Percentiles rank a stretch among this genome's conserved stretches.
Conservation (phyloP, 2,888 invertebrate species). For the Standfussiana lucernea region DNA sequence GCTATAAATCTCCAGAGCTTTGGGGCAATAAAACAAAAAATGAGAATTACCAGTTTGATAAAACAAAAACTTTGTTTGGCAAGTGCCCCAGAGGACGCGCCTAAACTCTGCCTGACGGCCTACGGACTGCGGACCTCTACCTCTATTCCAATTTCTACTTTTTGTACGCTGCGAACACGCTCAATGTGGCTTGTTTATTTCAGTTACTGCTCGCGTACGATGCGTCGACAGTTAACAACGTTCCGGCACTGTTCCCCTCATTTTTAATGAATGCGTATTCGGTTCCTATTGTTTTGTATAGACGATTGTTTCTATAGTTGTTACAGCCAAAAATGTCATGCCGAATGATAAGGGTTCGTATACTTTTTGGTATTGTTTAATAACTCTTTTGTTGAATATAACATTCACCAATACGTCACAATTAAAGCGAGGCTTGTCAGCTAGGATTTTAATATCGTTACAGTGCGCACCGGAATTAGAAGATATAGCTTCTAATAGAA, state of each 20-base stretch:
- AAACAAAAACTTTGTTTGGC: conserved; percentile 88
- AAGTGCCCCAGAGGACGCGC: conserved; percentile 82
- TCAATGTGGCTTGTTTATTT: conserved; percentile 69
- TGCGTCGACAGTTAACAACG: conserved; percentile 35
- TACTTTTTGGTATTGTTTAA: conserved; percentile 13
- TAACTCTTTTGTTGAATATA: conserved; percentile 15
- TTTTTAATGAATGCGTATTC: conserved; percentile 42
- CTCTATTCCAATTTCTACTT: conserved; percentile 78
- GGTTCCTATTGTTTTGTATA: conserved; percentile 40
- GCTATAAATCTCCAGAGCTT: conserved; percentile 87
- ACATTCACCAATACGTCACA: conserved; percentile 25
- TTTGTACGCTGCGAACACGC: conserved; percentile 70
- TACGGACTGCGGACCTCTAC: conserved; percentile 67
- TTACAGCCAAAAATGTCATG: conserved; percentile 27
- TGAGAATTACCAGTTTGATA: conserved; percentile 88
- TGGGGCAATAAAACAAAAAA: conserved; percentile 89
- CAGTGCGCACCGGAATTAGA: conserved; percentile 64
- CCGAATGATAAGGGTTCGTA: conserved; percentile 16
- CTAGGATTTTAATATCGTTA: conserved; percentile 60
- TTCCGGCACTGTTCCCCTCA: conserved; percentile 14
- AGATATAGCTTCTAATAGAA: conserved; percentile 72
- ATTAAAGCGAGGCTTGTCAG: conserved; percentile 27
- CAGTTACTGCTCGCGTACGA: conserved; percentile 44
- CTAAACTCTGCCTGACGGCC: conserved; percentile 72
- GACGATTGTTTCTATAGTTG: conserved; percentile 19